Evolutionary conservation across 2,888 invertebrate genomes (phyloP), one percentile per base, ranked within the genome.

Genomic region (Neoascia interrupta): DNA sequence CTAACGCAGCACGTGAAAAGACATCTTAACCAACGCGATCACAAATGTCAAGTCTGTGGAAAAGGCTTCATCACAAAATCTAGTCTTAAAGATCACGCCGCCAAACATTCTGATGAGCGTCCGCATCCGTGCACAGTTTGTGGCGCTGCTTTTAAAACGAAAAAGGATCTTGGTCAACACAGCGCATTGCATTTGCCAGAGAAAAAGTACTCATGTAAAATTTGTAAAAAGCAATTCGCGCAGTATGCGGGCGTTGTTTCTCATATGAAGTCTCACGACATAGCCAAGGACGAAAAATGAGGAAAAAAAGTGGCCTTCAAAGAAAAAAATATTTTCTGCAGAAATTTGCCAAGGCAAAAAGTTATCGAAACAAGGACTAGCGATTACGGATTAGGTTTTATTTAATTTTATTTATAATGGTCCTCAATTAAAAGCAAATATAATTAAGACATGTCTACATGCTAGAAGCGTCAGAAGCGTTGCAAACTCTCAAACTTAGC

Each of bases 181-280:
- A 69, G 58, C 18, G 54, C 69, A 2, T 31, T 69, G 15, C 75
- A 75, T 13, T 23, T 63, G 8, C 21, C 56, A 15, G 21, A 63
- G 10, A 75, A 75, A 43, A 51, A 51, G 18, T 56, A 75, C 11
- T 49, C 26, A 3, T 75, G 75, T 28, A 63, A 63, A 4, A 75
- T 69, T 16, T 75, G 75, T 37, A 61, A 51, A 0, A 75, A 63
- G 18, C 11, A 43, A 2, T 75, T 75, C 37, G 75, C 69, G 3
- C 75, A 75, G 45, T 63, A 75, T 3, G 51, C 69, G 1, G 75
- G 75, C 0, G 34, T 69, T 5, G 43, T 69, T 15, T 69, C 75
- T 0, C 75, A 75, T 6, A 75, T 69, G 75, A 75, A 75, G 31
- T 63, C 75, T 1, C 75, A 75, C 6, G 63, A 49, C 0, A 3